phyloP scores from a whole-genome alignment of 2,888 invertebrate species.

The Phasia obesa region DNA sequence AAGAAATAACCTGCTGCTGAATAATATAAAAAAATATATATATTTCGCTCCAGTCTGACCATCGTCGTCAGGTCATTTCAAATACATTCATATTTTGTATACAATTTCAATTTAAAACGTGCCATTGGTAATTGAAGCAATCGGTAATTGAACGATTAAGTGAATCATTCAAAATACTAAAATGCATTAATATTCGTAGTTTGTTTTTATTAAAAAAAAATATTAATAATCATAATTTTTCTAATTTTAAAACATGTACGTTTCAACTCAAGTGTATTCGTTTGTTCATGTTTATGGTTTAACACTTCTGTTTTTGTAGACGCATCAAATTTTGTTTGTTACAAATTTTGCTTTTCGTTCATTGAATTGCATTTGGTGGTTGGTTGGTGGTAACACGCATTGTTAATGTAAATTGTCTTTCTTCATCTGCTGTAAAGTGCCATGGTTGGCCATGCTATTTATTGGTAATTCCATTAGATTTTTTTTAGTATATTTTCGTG shows the following conservation, averaged over 20 bases:
- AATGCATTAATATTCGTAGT: slow-evolving; percentile 47
- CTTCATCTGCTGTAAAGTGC: slow-evolving; percentile 19
- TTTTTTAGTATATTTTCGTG: slow-evolving; percentile 11
- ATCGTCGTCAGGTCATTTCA: slow-evolving; percentile 6
- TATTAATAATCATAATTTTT: background rate
- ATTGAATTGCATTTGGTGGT: slow-evolving; percentile 46
- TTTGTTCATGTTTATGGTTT: slow-evolving; percentile 41
- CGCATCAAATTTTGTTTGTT: slow-evolving; percentile 14
- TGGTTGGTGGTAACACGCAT: slow-evolving; percentile 46
- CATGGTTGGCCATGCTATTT: slow-evolving; percentile 25
- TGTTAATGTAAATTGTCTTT: slow-evolving; percentile 35
- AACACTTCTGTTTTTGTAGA: slow-evolving; percentile 39
- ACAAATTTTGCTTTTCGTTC: slow-evolving; percentile 48
- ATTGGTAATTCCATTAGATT: slow-evolving; percentile 31
- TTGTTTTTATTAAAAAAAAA: slow-evolving; percentile 4
- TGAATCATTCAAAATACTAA: slow-evolving; percentile 46
- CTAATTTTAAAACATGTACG: slow-evolving; percentile 10
- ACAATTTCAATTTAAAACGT: slow-evolving; percentile 59
- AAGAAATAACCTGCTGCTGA: slow-evolving; percentile 42
- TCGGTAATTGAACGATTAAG: background rate
- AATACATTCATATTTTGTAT: slow-evolving; percentile 22
- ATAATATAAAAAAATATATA: slow-evolving; percentile 12
- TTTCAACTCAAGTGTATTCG: slow-evolving; percentile 20
- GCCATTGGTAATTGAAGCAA: slow-evolving; percentile 33
- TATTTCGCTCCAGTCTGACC: slow-evolving; percentile 34